A percentile compares a stretch with the other conserved stretches of the same genome.
phyloP scores from a whole-genome alignment of 2,797 vertebrate species.

The Eulemur coronatus region DNA sequence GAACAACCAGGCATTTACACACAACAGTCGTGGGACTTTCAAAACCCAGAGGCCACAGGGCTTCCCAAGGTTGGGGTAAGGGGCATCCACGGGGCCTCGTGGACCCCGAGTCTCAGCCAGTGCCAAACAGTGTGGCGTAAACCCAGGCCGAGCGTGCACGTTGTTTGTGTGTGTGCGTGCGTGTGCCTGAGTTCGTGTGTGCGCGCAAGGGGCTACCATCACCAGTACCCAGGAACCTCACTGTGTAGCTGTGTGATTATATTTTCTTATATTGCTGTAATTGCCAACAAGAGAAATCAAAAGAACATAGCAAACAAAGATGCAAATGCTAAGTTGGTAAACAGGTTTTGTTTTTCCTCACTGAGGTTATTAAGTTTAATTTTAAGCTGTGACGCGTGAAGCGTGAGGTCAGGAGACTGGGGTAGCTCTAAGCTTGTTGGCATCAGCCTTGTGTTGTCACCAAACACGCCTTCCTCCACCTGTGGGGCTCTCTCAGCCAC shows the following conservation, averaged over 20 bases:
- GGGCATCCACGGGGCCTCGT: not conserved
- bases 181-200: not conserved
- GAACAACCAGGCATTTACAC: not conserved
- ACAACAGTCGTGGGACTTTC: not conserved
- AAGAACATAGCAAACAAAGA: not conserved
- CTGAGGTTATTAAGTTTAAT: not conserved
- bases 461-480: not conserved
- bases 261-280: too few species aligned
- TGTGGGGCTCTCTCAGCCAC: not conserved
- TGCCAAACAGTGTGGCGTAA: too few species aligned
- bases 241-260: too few species aligned
- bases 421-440: not conserved
- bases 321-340: not conserved
- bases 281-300: not conserved
- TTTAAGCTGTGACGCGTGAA: not conserved
- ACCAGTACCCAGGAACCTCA: accelerated
- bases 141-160: too few species aligned
- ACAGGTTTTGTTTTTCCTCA: not conserved
- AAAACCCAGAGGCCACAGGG: not conserved
- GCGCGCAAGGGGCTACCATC: accelerated
- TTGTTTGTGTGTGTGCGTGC: not conserved
- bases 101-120: too few species aligned
- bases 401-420: not conserved
- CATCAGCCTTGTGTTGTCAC: too few species aligned
- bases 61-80: accelerated